These are phyloP conservation scores for Sitta carolinensis DNA, from an alignment of 2,797 vertebrate genomes.

Conservation along the genomic window DNA sequence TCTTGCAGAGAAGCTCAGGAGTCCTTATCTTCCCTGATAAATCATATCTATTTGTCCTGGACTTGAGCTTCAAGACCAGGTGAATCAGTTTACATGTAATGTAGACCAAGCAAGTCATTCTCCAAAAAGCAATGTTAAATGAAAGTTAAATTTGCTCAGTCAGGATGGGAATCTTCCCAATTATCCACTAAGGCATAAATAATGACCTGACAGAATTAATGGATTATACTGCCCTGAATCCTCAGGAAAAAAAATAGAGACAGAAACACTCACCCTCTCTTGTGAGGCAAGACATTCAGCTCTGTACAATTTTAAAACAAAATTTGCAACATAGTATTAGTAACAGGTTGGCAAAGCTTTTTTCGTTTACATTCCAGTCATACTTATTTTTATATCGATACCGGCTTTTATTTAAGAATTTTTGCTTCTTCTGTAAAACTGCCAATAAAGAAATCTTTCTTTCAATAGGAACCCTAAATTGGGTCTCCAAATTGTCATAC, in stretches of 20 bases:
- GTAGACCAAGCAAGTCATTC: background rate
- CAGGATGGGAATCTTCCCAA: background rate
- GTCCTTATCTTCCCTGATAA: background rate
- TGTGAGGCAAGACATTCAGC: background rate
- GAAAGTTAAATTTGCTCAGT: background rate
- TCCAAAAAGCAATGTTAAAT: background rate
- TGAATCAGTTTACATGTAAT: background rate
- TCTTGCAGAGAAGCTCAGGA: background rate
- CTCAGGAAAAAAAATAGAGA: background rate
- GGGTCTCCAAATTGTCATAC: conserved; percentile 24
- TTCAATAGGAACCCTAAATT: conserved; percentile 28
- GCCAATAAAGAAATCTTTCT: conserved; percentile 45
- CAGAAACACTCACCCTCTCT: background rate
- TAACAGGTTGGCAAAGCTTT: background rate
- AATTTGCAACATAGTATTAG: background rate
- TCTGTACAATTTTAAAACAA: background rate
- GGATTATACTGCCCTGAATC: background rate
- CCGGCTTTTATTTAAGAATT: background rate
- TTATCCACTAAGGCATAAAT: background rate
- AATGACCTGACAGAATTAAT: background rate
- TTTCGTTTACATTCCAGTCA: background rate
- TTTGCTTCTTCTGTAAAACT: background rate
- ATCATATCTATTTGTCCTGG: background rate
- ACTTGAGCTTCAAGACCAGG: background rate
- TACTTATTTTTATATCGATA: background rate